Evolutionary conservation across 1,140 invertebrate genomes (phyloP).

Genomic region (Euglossa dilemma): DNA sequence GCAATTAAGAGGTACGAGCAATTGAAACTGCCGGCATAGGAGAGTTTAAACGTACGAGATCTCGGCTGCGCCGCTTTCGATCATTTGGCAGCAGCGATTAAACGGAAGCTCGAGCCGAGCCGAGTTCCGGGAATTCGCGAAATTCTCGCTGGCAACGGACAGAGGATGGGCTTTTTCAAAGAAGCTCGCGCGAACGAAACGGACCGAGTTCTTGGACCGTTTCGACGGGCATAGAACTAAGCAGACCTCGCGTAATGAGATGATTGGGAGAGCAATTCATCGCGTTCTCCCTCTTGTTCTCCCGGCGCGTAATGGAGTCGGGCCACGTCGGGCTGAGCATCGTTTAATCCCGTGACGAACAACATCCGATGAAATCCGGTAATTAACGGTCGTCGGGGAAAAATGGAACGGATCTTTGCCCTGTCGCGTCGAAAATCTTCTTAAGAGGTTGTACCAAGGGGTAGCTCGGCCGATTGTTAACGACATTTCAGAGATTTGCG

Average conservation of each 20-base stretch:
- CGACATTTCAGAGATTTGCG: no score
- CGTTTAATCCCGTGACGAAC: slow-evolving; percentile 58
- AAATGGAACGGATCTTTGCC: not conserved
- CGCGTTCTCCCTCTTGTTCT: slow-evolving; percentile 63
- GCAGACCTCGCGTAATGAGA: slow-evolving; percentile 66
- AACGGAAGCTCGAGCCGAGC: not conserved
- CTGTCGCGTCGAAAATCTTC: no score
- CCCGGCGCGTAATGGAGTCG: slow-evolving; percentile 53
- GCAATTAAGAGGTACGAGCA: slow-evolving; percentile 17
- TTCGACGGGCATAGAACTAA: slow-evolving; percentile 32
- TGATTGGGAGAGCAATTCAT: slow-evolving; percentile 71
- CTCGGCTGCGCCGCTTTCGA: not conserved
- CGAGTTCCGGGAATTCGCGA: not conserved
- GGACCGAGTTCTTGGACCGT: slow-evolving; percentile 28
- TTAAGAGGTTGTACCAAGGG: no score
- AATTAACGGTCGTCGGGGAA: slow-evolving; percentile 49
- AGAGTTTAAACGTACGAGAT: not conserved
- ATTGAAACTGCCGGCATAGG: not conserved
- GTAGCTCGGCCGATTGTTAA: no score
- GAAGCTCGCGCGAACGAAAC: slow-evolving; percentile 40
- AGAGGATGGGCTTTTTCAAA: not conserved
- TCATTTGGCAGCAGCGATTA: not conserved
- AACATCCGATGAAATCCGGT: slow-evolving; percentile 56
- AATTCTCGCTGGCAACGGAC: not conserved
- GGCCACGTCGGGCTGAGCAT: slow-evolving; percentile 34